These are phyloP conservation scores for Acinonyx jubatus DNA, from an alignment of 2,113 vertebrate species.

Conservation along the genomic window DNA sequence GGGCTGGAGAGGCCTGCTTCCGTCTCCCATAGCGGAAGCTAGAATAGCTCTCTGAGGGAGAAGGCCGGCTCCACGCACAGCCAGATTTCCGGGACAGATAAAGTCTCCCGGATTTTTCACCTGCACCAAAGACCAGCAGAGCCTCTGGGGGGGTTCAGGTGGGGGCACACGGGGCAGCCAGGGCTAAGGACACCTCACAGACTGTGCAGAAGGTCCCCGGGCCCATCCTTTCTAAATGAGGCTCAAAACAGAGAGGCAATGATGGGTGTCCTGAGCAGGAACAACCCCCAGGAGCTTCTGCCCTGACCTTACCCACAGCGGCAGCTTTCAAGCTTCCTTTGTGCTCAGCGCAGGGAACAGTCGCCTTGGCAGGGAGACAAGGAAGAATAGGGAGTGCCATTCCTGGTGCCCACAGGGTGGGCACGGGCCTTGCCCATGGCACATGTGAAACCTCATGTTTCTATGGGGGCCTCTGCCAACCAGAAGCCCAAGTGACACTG, in stretches of 20 bases:
- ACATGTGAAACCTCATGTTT: neutral
- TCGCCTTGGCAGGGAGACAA: no score
- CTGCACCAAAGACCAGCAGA: neutral
- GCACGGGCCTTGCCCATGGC: accelerated
- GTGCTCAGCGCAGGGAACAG: neutral
- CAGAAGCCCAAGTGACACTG: neutral
- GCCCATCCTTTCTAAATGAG: neutral
- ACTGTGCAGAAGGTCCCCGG: neutral
- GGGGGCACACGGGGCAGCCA: neutral
- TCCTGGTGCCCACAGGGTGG: neutral
- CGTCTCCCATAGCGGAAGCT: neutral
- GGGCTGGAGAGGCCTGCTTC: neutral
- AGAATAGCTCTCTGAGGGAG: neutral
- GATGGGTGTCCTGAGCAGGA: neutral
- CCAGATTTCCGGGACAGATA: neutral
- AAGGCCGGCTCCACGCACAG: neutral
- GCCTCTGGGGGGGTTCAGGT: neutral
- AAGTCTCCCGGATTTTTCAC: neutral
- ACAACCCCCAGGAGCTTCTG: neutral
- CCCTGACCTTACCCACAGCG: neutral
- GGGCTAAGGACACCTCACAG: neutral
- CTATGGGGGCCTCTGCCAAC: neutral
- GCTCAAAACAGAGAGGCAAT: neutral
- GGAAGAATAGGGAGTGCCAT: neutral
- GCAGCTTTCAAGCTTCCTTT: neutral